A percentile compares a stretch with the other conserved stretches of the same genome.
Conservation (phyloP, 2,888 invertebrate species). For the Subacronicta megacephala region DNA sequence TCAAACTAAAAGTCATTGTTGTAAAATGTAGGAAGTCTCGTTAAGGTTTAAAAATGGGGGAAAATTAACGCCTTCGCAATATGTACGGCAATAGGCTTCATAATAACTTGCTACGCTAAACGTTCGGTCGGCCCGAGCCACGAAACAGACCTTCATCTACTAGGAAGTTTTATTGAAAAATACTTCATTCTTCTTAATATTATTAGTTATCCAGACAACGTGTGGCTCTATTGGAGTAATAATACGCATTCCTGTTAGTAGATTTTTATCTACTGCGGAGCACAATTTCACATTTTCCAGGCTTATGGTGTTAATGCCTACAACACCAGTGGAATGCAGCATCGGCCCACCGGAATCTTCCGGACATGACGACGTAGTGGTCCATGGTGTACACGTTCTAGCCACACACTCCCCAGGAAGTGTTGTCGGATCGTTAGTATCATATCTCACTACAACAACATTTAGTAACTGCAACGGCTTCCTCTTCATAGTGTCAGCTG, state of each 20-base stretch:
- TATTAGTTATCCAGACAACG: slow-evolving; percentile 24
- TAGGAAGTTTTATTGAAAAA: not conserved
- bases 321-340: slow-evolving; percentile 21
- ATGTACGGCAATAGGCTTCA: too few relatives aligned
- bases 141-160: too few relatives aligned
- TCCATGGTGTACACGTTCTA: slow-evolving; percentile 10
- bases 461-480: slow-evolving; percentile 10
- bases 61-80: too few relatives aligned
- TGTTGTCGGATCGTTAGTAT: slow-evolving; percentile 2
- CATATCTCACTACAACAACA: slow-evolving; percentile 22
- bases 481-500: not conserved
- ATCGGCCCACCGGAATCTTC: slow-evolving; percentile 38
- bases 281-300: slow-evolving; percentile 23
- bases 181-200: slow-evolving; percentile 12
- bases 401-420: slow-evolving; percentile 14
- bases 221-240: slow-evolving; percentile 29
- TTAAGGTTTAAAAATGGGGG: too few relatives aligned
- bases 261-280: slow-evolving; percentile 8
- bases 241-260: slow-evolving; percentile 19
- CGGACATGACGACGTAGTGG: slow-evolving; percentile 2
- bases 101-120: too few relatives aligned
- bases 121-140: too few relatives aligned
- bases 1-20: too few relatives aligned
- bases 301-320: slow-evolving; percentile 35
- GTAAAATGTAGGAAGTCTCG: too few relatives aligned